A percentile compares a stretch with the other conserved stretches of the same genome.
These are phyloP conservation scores for Loxodonta africana DNA, from an alignment of 2,113 vertebrate species.

Conservation along the genomic window DNA sequence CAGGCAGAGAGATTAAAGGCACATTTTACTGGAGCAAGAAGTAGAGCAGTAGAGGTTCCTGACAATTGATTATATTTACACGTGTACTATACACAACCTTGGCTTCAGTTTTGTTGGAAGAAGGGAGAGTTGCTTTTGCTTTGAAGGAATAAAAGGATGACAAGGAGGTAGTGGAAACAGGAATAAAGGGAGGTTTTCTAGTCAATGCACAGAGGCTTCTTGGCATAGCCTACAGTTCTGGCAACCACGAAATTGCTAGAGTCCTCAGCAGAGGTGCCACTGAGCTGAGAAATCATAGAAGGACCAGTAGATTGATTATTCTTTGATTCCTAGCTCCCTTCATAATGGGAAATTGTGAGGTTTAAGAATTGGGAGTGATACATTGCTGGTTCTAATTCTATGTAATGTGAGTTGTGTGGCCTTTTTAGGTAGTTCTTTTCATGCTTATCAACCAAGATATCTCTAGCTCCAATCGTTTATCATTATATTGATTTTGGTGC, in stretches of 20 bases:
- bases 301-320: not conserved
- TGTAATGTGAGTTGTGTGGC: not conserved
- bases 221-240: not conserved
- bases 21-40: not conserved
- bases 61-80: not conserved
- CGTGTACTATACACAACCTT: not conserved
- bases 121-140: not conserved
- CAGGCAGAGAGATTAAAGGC: not conserved
- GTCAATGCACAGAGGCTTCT: not conserved
- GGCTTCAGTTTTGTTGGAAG: not conserved
- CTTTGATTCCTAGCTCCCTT: not conserved
- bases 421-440: slow-evolving; percentile 23
- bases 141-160: not conserved
- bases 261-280: not conserved
- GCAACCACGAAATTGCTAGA: not conserved
- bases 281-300: slow-evolving; percentile 24
- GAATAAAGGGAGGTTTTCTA: not conserved
- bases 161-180: not conserved
- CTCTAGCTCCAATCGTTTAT: slow-evolving; percentile 23
- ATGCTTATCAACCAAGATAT: not conserved
- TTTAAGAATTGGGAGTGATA: not conserved
- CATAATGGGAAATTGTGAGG: not conserved
- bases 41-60: not conserved
- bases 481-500: slow-evolving; percentile 26
- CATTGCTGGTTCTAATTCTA: slow-evolving; percentile 23